A percentile compares a stretch with the other conserved stretches of the same genome.
These are phyloP conservation scores for Sitta europaea DNA, from an alignment of 2,113 vertebrate genomes.

Conservation along the genomic window DNA sequence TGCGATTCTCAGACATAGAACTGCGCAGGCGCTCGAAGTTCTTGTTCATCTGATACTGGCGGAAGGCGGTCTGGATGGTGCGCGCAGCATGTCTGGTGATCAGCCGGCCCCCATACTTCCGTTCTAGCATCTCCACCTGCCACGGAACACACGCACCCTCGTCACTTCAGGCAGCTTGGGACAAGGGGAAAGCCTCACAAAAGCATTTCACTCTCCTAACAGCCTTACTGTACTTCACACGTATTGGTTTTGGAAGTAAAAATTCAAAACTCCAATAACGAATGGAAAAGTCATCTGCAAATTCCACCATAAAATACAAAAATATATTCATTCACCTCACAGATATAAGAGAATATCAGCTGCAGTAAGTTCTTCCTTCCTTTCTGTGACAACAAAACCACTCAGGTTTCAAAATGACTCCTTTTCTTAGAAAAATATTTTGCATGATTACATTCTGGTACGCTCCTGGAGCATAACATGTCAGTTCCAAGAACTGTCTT, in stretches of 20 bases:
- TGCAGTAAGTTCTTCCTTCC: not conserved
- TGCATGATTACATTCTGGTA: not conserved
- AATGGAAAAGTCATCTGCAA: rapidly evolving
- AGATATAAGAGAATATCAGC: not conserved
- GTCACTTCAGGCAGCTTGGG: not conserved
- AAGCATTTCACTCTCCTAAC: not conserved
- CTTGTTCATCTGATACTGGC: constrained; percentile 99
- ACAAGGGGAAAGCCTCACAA: not conserved
- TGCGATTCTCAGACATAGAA: constrained; percentile 98
- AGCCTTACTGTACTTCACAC: not conserved
- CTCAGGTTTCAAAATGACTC: not conserved
- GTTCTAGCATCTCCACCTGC: constrained; percentile 98
- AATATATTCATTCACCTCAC: not conserved
- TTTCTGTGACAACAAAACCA: not conserved
- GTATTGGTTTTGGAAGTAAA: not conserved
- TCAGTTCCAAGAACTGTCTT: not conserved
- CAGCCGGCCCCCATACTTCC: constrained; percentile 97
- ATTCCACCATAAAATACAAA: not conserved
- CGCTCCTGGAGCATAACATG: not conserved
- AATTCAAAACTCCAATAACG: not conserved
- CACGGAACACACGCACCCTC: not conserved
- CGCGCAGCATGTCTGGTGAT: constrained; percentile 96
- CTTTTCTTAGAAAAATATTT: not conserved
- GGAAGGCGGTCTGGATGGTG: constrained; percentile 96
- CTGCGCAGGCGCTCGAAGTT: constrained; percentile 96